These are phyloP conservation scores for Carabus problematicus DNA, from an alignment of 2,888 invertebrate genomes.

Conservation along the genomic window DNA sequence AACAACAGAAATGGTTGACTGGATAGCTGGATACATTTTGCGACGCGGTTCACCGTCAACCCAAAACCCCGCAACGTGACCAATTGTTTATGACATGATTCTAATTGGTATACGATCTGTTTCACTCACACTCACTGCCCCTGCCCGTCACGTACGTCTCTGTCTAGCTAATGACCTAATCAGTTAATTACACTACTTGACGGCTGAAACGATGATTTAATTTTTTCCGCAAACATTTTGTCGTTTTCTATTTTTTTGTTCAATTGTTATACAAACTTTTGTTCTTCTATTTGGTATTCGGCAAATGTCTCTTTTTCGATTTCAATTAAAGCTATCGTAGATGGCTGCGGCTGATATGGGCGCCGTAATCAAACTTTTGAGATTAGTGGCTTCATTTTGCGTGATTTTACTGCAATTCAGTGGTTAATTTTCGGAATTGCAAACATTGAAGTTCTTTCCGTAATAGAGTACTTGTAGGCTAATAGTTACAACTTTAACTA, in stretches of 20 bases:
- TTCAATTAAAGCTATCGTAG: constrained; percentile 32
- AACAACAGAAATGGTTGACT: background rate
- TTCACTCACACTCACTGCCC: constrained; percentile 17
- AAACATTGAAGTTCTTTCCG: background rate
- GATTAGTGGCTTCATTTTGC: constrained; percentile 31
- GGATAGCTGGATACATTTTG: too few species aligned
- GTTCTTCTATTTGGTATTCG: constrained; percentile 2
- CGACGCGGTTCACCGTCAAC: background rate
- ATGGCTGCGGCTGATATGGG: constrained; percentile 15
- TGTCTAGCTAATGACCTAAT: constrained; percentile 21
- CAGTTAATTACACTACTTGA: constrained; percentile 36
- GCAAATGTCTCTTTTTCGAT: constrained; percentile 24
- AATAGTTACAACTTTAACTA: constrained; percentile 1
- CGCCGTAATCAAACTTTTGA: constrained; percentile 31
- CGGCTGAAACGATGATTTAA: background rate
- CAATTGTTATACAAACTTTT: constrained; percentile 22
- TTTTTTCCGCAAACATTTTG: too few species aligned
- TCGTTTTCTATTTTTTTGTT: too few species aligned
- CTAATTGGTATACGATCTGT: constrained; percentile 51
- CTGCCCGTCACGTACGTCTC: constrained; percentile 44
- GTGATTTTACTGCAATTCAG: constrained; percentile 15
- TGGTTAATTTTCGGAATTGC: constrained; percentile 4
- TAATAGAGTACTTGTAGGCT: background rate
- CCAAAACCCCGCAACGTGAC: constrained; percentile 47
- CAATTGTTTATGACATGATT: constrained; percentile 59